Evolutionary conservation across 1,140 invertebrate genomes (phyloP), one percentile per base, ranked within the genome.

Genomic region (Drosophila ogumai): DNA sequence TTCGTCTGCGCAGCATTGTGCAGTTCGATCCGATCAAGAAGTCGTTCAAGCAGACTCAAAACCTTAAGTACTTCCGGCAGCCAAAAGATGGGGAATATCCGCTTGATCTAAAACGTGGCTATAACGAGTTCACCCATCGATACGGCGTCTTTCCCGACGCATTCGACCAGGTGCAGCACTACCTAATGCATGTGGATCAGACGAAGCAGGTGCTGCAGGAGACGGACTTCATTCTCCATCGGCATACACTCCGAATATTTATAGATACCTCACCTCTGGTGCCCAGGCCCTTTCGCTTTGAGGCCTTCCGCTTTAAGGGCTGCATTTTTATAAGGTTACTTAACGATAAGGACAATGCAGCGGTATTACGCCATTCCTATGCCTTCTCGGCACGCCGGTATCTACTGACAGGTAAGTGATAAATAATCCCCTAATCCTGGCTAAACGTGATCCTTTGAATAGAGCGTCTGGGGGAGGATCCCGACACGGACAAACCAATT

Each of bases 371-470:
- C 2, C 0, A 0, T 3, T 36, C 61, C 0, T 67, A 43, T 54
- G 2, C 56, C 6, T 77, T 50, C 10, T 75, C 67, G 54, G 36
- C 56, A 17, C 72, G 72, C 0, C 56, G 61, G 19, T 75, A 50
- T n/a, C 17, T 77, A 9, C 9, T 60, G 40, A 44, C 50, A 8
- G 56, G 75, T 76, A 49, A 61, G 71, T 34, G 6, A 0, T 3
- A 6, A 28, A 1, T 6, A 0, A 5, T 1, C 0, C 6, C 3
- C 1, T 13, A 6, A 2, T 19, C 1, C 12, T 5, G 12, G 6
- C n/a, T 34, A 7, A 19, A 34, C 1, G 4, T 15, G 12, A 38
- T 38, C 32, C 8, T 3, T 38, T 38, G 3, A 6, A 6, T n/a
- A 78, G 75, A 71, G 19, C 6, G 25, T 0, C 54, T 32, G 0